Conservation (phyloP, 2,113 vertebrate genomes). For the Bambusicola thoracicus region DNA sequence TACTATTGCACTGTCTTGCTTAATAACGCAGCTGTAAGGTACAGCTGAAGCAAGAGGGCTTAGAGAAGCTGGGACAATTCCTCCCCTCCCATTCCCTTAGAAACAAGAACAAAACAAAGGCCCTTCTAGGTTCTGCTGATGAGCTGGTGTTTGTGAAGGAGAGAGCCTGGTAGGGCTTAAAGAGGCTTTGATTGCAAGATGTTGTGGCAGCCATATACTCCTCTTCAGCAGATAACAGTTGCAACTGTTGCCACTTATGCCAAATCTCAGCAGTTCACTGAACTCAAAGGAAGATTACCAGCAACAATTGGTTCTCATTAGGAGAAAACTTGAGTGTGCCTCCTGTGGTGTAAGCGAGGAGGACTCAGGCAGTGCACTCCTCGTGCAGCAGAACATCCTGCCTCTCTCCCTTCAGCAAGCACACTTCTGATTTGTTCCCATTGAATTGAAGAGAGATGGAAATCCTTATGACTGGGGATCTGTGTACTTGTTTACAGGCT, state of each 20-base stretch:
- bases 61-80: conserved; percentile 32
- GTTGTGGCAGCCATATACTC: background rate
- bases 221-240: background rate
- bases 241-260: background rate
- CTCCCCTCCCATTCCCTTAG: conserved; percentile 36
- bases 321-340: background rate
- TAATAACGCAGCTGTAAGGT: conserved; percentile 38
- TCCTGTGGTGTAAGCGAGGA: background rate
- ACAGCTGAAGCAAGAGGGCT: conserved; percentile 57
- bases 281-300: background rate
- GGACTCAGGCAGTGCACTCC: background rate
- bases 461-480: background rate
- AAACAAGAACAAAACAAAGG: conserved; percentile 44
- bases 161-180: background rate
- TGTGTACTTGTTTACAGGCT: background rate
- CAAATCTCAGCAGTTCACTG: background rate
- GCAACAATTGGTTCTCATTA: background rate
- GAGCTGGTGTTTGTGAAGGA: background rate
- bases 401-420: background rate
- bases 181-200: background rate
- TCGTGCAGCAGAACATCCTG: background rate
- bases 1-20: conserved; percentile 12
- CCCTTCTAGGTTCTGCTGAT: background rate
- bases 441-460: background rate
- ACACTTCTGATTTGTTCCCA: background rate